Evolutionary conservation across 37 sponge, comb jelly and placozoan species (phyloP), one percentile per base, ranked within the genome.

Genomic region (Geodia barretti): DNA sequence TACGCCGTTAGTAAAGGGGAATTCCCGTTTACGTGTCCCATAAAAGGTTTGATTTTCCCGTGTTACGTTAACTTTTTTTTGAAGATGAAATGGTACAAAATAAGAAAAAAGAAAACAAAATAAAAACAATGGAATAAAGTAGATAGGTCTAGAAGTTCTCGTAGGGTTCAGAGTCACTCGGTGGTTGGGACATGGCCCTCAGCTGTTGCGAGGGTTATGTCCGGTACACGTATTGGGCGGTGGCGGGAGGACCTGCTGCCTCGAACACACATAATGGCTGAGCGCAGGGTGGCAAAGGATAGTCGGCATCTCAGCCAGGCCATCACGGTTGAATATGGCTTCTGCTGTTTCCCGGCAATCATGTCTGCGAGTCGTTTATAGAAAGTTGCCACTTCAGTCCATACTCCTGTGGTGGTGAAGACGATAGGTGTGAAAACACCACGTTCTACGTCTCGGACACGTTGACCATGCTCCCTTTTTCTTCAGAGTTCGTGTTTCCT

Each of bases 341-440:
- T 5, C 21, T 74, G 47, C 58, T 30, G 34, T 37, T 76, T 76
- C 39, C 2, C n/a, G 34, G 77, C 62, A 20, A 76, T 62, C 14
- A 2, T 41, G 47, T 41, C 38, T 25, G 74, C 77, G 2, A 60
- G 64, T 38, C 77, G 59, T 39, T 76, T 76, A 21, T 62, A 61
- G 34, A 76, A 76, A 60, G 77, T 76, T 23, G 77, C 62, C 31
- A 34, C 64, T 5, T 60, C 3, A n/a, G 77, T 35, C 77, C 59
- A 61, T 7, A 54, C 75, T 34, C 61, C 60, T 29, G 75, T 43
- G 3, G 75, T 33, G 26, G 78, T 63, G 41, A 77, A 37, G 3
- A 77, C 78, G 11, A 77, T 63, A 37, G 78, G 78, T 34, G 78
- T 77, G 78, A 77, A 77, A 37, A 36, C 31, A 21, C 39, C 78